Base-by-base conservation (phyloP, 92 coral and sea anemone genomes). In the Zoanthus sociatus region DNA sequence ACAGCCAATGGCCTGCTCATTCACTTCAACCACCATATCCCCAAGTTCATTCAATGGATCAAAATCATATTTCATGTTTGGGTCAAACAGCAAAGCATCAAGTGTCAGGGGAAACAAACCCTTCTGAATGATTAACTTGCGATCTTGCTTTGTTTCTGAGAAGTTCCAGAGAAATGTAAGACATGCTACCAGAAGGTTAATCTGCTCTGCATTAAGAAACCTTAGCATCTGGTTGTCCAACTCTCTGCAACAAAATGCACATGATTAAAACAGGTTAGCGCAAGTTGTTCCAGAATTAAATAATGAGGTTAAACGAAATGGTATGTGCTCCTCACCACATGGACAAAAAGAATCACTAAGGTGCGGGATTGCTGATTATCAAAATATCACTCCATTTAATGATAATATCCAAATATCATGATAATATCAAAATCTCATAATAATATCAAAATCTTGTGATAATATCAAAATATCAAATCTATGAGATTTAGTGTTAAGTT, bases 161-260 rank as follows among this genome's bases (percentile, higher is more conserved):
- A 92, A 95, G 78, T 93, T 91, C 98, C 98, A 95, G 82, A 95
- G 91, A 54, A 88, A 87, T 30, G 71, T 37, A 53, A 93, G 91
- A 71, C 98, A 95, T 3, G 76, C 61, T n/a, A 82, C 37, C 51
- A 93, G 92, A 50, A 95, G 92, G 11, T 20, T 42, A 7, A 73
- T 72, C 66, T 94, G 94, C 17, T 78, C 46, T 17, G 84, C 82
- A 81, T 66, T 72, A 14, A 56, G 37, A 71, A 73, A 76, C 51
- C 60, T 74, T n/a, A 61, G 76, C 42, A 73, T 70, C 47, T 20
- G 48, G 10, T 3, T 55, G 51, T 81, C 16, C 70, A n/a, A 32
- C 32, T 72, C 47, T 16, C 73, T 83, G 71, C 17, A 42, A 70
- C 26, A 67, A 78, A 20, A 14, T 13, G 58, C 20, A 13, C 5